Conservation (phyloP, 2,797 vertebrate species). For the Microctenopoma stevenorrisi region DNA sequence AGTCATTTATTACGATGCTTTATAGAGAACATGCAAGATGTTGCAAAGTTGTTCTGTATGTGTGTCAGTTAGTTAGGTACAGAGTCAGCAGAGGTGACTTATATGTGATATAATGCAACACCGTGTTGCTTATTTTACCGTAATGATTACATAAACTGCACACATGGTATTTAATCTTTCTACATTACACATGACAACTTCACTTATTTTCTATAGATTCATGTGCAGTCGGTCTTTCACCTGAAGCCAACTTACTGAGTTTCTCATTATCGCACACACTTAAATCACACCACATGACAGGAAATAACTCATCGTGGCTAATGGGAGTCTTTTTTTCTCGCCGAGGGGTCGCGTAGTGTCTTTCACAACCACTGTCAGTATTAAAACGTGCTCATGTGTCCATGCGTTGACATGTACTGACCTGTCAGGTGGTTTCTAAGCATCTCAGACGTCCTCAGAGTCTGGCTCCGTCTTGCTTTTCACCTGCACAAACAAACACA, state of each 20-base stretch:
- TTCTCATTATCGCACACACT: no score
- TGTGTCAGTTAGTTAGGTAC: neutral
- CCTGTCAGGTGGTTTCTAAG: constrained; percentile 49
- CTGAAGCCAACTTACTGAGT: no score
- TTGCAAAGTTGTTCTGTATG: neutral
- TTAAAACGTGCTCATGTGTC: constrained; percentile 1
- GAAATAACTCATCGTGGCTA: no score
- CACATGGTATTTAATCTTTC: neutral
- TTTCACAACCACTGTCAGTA: constrained; percentile 2
- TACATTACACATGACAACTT: neutral
- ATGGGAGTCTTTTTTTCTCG: no score
- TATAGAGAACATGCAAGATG: neutral
- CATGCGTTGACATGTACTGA: constrained; percentile 36
- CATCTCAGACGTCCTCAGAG: constrained; percentile 63
- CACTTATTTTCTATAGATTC: no score
- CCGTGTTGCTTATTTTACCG: no score
- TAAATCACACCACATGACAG: no score
- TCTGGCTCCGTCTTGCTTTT: constrained; percentile 15
- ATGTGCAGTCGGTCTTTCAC: no score
- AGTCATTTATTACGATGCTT: neutral
- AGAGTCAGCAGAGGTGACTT: neutral
- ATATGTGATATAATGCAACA: no score
- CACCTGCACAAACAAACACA: constrained; percentile 48
- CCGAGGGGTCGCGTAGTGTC: neutral
- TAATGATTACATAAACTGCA: no score